Evolutionary conservation across 37 sponge, comb jelly and placozoan genomes (phyloP), one percentile per base, ranked within the genome.

Genomic region (Halichondria panicea): DNA sequence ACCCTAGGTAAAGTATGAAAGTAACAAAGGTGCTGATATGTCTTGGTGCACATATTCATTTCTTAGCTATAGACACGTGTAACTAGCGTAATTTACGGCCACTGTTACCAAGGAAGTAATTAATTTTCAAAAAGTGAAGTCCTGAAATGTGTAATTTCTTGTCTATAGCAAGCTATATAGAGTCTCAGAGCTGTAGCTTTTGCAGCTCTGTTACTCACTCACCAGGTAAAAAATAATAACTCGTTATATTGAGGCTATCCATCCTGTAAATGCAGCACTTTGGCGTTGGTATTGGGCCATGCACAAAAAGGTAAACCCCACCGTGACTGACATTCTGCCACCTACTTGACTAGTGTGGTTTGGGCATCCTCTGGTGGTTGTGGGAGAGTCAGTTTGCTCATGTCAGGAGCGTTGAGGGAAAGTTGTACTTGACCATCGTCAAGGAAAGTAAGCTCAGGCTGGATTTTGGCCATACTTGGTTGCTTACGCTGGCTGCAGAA

Each of bases 351-450:
- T 22, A 30, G 7, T 27, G 3, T 54, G n/a, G 70, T 35, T 27
- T 42, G 38, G 2, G 24, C 22, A 25, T 52, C 38, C 7, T 11
- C 57, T 2, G 24, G 32, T 25, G 70, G 60, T 1, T 25, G 4
- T 5, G 8, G 21, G 30, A 81, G 8, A 1, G 60, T 37, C 38
- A 81, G 18, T 18, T 56, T 64, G 8, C n/a, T 31, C 82, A 81
- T 81, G 19, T 28, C 72, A 18, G 82, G 82, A 27, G 82, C 82
- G 8, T 8, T 81, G 36, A 81, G 66, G 32, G 28, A 21, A 54
- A 81, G 71, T 48, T 28, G 2, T 18, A 70, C 71, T 0, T 27
- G 12, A 1, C 39, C 59, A 25, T 32, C 63, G 30, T 39, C 65
- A 1, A 7, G 25, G 21, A 22, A 24, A 25, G 74, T 74, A 18